Base-by-base conservation (phyloP, 2,888 invertebrate genomes). In the Lissocephala sabroskyi region DNA sequence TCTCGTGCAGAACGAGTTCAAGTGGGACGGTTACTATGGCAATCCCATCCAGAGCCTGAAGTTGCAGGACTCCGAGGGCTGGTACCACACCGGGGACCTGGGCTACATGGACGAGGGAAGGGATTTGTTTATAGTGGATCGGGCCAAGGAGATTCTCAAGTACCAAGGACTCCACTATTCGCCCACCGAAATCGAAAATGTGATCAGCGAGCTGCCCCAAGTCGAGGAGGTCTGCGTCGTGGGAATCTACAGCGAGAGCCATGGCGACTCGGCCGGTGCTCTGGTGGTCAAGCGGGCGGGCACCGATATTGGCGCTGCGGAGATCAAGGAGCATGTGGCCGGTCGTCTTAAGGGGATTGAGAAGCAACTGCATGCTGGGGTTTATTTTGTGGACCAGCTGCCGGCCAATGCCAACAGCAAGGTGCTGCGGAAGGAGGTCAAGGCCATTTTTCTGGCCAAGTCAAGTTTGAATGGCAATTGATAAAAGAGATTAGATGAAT, bases 101-200 rank as follows among this genome's bases (percentile, higher is more conserved):
- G 84, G 85, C 13, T 80, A 80, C 52, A 80, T 85, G 41, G 84
- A 84, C 46, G 63, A 79, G 28, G 81, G 82, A 41, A 82, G 82
- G 36, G 77, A 62, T 56, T 33, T 84, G 23, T 65, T 73, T 59
- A 62, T 83, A 6, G 64, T 74, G 9, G 84, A 77, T 44, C 73
- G 85, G 2, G 80, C 75, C 18, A 70, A 67, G 18, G 83, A 84
- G 40, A 60, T 79, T 18, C 39, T 84, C 4, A 76, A 79, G 44
- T 83, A 79, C 51, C 78, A 80, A 28, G 78, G 79, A 41, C 78
- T 71, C 53, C 77, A 78, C 26, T 80, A 80, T 49, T 83, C 67
- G 46, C 83, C 84, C 26, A 59, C 62, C 2, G 84, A 83, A 40
- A 62, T 83, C 35, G 83, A 83, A 49, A 62, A 75, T 49, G 71